phyloP scores from a whole-genome alignment of 1,140 invertebrate species.

The Vollenhovia emeryi region DNA sequence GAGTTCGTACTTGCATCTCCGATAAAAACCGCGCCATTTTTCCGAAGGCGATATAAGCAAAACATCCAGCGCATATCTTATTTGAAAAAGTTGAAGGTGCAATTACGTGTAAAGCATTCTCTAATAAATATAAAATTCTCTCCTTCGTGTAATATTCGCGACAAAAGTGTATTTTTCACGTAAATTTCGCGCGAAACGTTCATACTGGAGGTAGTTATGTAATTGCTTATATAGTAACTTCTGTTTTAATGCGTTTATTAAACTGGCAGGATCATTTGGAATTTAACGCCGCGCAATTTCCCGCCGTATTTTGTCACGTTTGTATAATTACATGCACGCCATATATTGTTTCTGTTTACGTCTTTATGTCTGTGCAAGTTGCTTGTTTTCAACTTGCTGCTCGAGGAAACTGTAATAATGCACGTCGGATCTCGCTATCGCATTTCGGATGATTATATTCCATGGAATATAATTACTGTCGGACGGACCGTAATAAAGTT shows the following conservation, averaged over 20 bases:
- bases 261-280: not conserved
- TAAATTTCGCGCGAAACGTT: not conserved
- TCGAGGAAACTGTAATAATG: not conserved
- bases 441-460: constrained; percentile 24
- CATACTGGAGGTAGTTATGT: not conserved
- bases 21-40: constrained; percentile 27
- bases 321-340: not conserved
- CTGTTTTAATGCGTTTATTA: not conserved
- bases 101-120: not conserved
- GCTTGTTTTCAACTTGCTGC: not conserved
- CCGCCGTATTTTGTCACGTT: not conserved
- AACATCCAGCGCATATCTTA: not conserved
- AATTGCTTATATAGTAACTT: not conserved
- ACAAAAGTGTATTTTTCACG: not conserved
- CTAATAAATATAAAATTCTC: not conserved
- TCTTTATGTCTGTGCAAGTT: not conserved
- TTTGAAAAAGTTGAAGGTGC: not conserved
- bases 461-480: constrained; percentile 47
- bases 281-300: not conserved
- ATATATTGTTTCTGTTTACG: not conserved
- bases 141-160: not conserved
- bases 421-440: constrained; percentile 6
- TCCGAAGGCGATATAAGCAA: not conserved
- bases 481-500: constrained; percentile 25
- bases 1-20: constrained; percentile 9